Evolutionary conservation across 2,888 invertebrate genomes (phyloP).

Genomic region (Lycaena phlaeas): DNA sequence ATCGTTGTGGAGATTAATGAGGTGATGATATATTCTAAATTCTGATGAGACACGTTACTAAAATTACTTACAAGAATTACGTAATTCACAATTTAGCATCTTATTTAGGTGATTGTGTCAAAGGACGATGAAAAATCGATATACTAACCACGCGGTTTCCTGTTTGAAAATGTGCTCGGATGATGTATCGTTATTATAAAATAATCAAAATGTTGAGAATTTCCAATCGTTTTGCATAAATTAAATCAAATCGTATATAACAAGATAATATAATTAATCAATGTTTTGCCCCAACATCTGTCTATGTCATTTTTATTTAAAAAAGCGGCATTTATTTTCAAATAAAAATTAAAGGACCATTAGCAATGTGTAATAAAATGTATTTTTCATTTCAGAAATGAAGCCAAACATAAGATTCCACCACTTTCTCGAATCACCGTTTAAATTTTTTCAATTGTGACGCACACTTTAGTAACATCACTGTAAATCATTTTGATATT

Average conservation of each 20-base stretch:
- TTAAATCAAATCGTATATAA: too few species aligned
- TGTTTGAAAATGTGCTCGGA: neutral
- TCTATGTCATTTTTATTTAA: too few species aligned
- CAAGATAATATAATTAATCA: too few species aligned
- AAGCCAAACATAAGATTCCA: slow-evolving; percentile 46
- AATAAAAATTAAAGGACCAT: too few species aligned
- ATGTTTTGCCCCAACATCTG: too few species aligned
- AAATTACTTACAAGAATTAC: neutral
- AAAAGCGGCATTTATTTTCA: too few species aligned
- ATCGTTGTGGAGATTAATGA: slow-evolving; percentile 10
- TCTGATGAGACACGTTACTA: neutral
- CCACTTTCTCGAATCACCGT: slow-evolving; percentile 43
- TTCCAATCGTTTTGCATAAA: too few species aligned
- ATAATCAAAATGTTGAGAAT: too few species aligned
- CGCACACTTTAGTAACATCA: slow-evolving; percentile 34
- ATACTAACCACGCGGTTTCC: slow-evolving; percentile 3
- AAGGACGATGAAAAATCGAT: slow-evolving; percentile 1
- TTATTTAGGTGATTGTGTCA: slow-evolving; percentile 9
- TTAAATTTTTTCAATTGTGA: slow-evolving; percentile 58
- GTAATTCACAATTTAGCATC: neutral
- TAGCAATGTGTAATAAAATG: too few species aligned
- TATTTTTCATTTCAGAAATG: slow-evolving; percentile 56
- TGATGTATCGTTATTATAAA: too few species aligned
- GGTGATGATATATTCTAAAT: neutral
- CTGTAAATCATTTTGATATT: slow-evolving; percentile 17